Evolutionary conservation across 2,888 invertebrate species (phyloP), one percentile per base, ranked within the genome.

Genomic region (Elysia crispata): DNA sequence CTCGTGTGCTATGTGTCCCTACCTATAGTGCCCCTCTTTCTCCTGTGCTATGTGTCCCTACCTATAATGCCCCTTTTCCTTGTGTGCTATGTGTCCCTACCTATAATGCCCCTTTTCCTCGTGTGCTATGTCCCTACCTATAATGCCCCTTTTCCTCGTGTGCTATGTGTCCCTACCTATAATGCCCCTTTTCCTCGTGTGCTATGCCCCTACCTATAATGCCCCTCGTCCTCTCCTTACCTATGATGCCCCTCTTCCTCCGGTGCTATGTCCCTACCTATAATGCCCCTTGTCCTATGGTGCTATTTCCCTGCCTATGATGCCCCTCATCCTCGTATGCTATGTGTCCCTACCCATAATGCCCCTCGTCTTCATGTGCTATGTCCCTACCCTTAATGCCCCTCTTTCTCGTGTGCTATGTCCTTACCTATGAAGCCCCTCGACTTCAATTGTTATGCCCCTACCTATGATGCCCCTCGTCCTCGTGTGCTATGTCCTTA

Each of bases 131-230:
- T 13, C n/a, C n/a, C 30, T 79, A 80, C 80, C 80, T 86, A 83
- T 91, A 92, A 50, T 88, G 85, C 54, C 91, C 92, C 81, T 90
- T 90, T 81, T 92, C 92, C 25, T 84, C 83, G 28, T 85, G 83
- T 13, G 86, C 84, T 28, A 91, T 87, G 88, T n/a, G 69, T 90
- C 85, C 60, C 11, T 41, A 41, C 41, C 41, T 41, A 11, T 41
- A 41, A 41, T 41, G 41, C 41, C 41, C 41, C 41, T 41, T 11
- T 3, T 41, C 41, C 41, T 41, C 41, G n/a, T n/a, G n/a, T n/a
- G n/a, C n/a, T n/a, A n/a, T n/a, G n/a, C n/a, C n/a, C n/a, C n/a
- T n/a, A n/a, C n/a, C n/a, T n/a, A n/a, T n/a, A n/a, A n/a, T n/a
- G n/a, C n/a, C n/a, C n/a, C n/a, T n/a, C n/a, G n/a, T n/a, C n/a